These are phyloP conservation scores for Hippocampus mohnikei DNA, from an alignment of 2,113 vertebrate genomes.

Conservation along the genomic window DNA sequence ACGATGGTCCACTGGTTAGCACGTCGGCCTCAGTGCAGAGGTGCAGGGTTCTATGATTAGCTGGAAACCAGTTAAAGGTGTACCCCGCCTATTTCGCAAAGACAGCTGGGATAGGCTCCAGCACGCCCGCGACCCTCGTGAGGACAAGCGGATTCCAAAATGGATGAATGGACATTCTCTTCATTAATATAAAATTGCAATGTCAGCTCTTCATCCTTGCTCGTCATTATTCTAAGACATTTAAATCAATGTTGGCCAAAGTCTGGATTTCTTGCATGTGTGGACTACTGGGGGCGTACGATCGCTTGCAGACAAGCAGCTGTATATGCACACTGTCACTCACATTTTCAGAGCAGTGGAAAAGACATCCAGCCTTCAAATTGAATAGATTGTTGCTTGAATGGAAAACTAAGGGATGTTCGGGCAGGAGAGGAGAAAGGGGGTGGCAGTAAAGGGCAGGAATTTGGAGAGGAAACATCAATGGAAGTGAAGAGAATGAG, in stretches of 20 bases:
- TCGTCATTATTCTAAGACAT: background rate
- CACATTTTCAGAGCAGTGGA: slow-evolving; percentile 1
- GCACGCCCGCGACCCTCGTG: no score
- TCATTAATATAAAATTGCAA: background rate
- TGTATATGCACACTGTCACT: slow-evolving; percentile 5
- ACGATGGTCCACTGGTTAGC: no score
- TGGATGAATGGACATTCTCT: no score
- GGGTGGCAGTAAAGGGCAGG: slow-evolving; percentile 21
- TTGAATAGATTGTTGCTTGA: slow-evolving; percentile 53
- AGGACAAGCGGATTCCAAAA: no score
- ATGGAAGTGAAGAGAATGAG: slow-evolving; percentile 38
- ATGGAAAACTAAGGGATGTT: slow-evolving; percentile 36
- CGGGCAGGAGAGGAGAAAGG: slow-evolving; percentile 7
- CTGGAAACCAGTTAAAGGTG: no score
- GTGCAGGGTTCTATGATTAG: no score
- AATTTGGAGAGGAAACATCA: slow-evolving; percentile 46
- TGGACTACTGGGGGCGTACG: no score
- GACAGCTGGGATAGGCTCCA: no score
- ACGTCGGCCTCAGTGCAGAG: no score
- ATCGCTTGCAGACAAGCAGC: slow-evolving; percentile 1
- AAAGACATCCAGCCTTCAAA: slow-evolving; percentile 19
- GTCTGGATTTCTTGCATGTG: background rate
- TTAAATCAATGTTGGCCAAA: background rate
- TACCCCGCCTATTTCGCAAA: no score
- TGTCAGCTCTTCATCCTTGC: background rate